Evolutionary conservation across 2,888 invertebrate species (phyloP).

Genomic region (Hedychridium roseum): DNA sequence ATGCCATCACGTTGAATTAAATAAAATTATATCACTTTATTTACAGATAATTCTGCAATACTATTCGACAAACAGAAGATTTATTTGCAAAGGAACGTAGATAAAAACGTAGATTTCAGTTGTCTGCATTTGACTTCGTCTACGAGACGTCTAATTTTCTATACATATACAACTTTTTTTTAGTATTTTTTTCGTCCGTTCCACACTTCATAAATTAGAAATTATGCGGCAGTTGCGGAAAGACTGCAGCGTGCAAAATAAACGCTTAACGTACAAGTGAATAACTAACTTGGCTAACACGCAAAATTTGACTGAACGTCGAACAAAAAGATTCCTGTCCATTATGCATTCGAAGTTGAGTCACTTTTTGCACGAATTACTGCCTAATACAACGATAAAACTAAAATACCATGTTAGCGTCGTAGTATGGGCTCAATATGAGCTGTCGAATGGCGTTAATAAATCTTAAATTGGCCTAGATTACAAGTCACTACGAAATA

Average conservation of each 20-base stretch:
- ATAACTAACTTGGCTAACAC: conserved; percentile 21
- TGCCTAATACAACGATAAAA: conserved; percentile 51
- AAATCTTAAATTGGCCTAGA: conserved; percentile 50
- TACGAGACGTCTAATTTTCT: not conserved
- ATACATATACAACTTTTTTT: conserved; percentile 1
- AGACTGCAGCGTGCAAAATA: conserved; percentile 18
- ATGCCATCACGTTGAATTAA: conserved; percentile 32
- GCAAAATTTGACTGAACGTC: conserved; percentile 13
- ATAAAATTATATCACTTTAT: conserved; percentile 29
- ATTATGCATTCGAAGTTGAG: conserved; percentile 12
- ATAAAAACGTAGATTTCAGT: conserved; percentile 7
- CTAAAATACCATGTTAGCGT: conserved; percentile 55
- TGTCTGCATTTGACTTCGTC: not conserved
- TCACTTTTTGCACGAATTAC: conserved; percentile 17
- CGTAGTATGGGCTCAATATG: conserved; percentile 58
- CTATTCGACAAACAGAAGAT: conserved; percentile 20
- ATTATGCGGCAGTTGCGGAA: conserved; percentile 19
- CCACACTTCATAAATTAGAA: conserved; percentile 21
- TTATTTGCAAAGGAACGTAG: conserved; percentile 36
- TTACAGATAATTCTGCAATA: conserved; percentile 21
- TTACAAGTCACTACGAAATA: conserved; percentile 43
- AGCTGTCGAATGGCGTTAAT: conserved; percentile 51
- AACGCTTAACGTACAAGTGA: conserved; percentile 24
- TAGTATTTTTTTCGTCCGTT: conserved; percentile 5
- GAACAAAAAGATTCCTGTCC: conserved; percentile 4